phyloP scores from a whole-genome alignment of 2,888 invertebrate genomes.

The Hecatera dysodea region DNA sequence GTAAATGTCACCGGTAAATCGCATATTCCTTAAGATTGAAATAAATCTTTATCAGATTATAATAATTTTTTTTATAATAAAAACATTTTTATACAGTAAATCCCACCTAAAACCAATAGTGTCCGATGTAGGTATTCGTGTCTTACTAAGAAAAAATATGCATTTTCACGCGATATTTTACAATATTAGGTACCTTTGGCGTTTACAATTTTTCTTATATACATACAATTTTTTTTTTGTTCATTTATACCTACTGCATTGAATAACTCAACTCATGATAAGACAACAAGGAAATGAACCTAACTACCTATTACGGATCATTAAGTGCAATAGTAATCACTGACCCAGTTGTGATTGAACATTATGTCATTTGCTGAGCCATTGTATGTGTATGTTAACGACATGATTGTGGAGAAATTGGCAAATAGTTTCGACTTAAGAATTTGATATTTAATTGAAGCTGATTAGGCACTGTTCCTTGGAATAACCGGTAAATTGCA shows the following conservation, averaged over 20 bases:
- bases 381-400: conserved; percentile 34
- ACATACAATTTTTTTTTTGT: too few species aligned
- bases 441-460: conserved; percentile 8
- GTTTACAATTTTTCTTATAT: too few species aligned
- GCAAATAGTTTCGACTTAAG: background rate
- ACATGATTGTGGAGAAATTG: conserved; percentile 19
- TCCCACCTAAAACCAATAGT: too few species aligned
- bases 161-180: too few species aligned
- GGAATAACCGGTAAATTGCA: background rate
- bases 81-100: too few species aligned
- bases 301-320: conserved; percentile 58
- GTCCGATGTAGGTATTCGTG: too few species aligned
- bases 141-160: too few species aligned
- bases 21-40: too few species aligned
- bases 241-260: background rate
- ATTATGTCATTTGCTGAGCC: conserved; percentile 43
- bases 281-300: conserved; percentile 36
- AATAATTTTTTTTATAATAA: too few species aligned
- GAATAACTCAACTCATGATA: conserved; percentile 15
- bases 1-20: too few species aligned
- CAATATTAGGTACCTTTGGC: too few species aligned
- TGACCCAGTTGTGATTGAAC: conserved; percentile 53
- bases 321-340: conserved; percentile 54
- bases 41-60: too few species aligned
- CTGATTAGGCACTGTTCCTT: background rate